A percentile compares a stretch with the other conserved stretches of the same genome.
phyloP scores from a whole-genome alignment of 1,140 invertebrate species.

The Drosophila micromelanica region DNA sequence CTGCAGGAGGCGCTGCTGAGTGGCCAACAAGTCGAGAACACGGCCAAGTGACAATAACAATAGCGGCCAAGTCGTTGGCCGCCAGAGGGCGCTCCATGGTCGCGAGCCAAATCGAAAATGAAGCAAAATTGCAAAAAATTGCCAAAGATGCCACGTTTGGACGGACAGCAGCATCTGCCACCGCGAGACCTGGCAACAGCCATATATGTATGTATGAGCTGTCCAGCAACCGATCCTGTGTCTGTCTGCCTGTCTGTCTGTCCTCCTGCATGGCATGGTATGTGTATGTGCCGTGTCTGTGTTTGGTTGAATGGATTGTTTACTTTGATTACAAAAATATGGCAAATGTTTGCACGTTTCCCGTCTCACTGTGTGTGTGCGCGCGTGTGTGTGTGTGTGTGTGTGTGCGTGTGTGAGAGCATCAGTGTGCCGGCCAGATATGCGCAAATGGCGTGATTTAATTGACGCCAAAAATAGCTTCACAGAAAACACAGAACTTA shows the following conservation, averaged over 20 bases:
- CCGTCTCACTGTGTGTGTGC: too few species aligned
- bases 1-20: neutral
- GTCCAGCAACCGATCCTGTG: neutral
- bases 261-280: too few species aligned
- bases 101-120: conserved; percentile 41
- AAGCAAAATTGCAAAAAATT: conserved; percentile 51
- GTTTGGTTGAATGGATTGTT: conserved; percentile 80
- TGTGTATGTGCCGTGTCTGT: conserved; percentile 38
- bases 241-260: neutral
- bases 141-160: conserved; percentile 55
- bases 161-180: conserved; percentile 34
- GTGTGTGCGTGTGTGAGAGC: conserved; percentile 22
- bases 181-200: neutral
- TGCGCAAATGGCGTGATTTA: conserved; percentile 6
- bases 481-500: too few species aligned
- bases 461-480: neutral
- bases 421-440: conserved; percentile 8
- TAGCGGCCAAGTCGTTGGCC: conserved; percentile 56
- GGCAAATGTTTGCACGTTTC: conserved; percentile 78
- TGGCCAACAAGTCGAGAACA: neutral
- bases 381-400: conserved; percentile 28
- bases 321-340: conserved; percentile 82
- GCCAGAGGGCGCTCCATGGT: conserved; percentile 39
- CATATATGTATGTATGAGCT: neutral
- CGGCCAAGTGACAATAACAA: conserved; percentile 68